Evolutionary conservation across 1,140 invertebrate genomes (phyloP), one percentile per base, ranked within the genome.

Genomic region (Papilio dardanus): DNA sequence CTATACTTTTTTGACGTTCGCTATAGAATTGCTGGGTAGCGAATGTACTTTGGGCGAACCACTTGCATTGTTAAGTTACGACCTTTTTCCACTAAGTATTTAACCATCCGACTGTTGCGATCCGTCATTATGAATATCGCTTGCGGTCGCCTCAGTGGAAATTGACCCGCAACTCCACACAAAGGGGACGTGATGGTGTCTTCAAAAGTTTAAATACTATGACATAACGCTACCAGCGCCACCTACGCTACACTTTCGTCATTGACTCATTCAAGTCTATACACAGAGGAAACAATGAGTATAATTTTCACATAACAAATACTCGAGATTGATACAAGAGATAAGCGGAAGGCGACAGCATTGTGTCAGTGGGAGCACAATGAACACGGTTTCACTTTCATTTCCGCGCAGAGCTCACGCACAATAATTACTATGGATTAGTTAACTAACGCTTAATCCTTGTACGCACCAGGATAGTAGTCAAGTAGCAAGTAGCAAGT

Each of bases 321-420:
- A 35, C 31, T 16, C 28, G 54, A 62, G 65, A 66, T 35, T 66
- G 31, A 66, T 35, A 33, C 30, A 66, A n/a, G 19, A 66, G 65
- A 66, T 66, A 66, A 66, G 5, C 65, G 28, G 67, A 69, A 69
- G 19, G 67, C 21, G 35, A 69, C 31, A 24, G 67, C 67, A 69
- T 69, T 69, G 67, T 69, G 67, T 69, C 67, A 40, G 67, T 24
- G 33, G 35, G 31, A 24, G 21, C 35, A 69, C 67, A 69, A 69
- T 69, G 35, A 5, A 33, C 33, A 19, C 30, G 31, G 65, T 33
- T 69, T 69, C 67, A 42, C 67, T 69, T 69, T 69, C 67, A 69
- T 69, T 69, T 69, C 67, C 67, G 67, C 31, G n/a, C 42, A 2
- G 35, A 69, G 67, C 24, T 16, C 66, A 35, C 67, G 12, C 19